phyloP scores from a whole-genome alignment of 2,113 vertebrate species.

The Mormyrus lacerda region DNA sequence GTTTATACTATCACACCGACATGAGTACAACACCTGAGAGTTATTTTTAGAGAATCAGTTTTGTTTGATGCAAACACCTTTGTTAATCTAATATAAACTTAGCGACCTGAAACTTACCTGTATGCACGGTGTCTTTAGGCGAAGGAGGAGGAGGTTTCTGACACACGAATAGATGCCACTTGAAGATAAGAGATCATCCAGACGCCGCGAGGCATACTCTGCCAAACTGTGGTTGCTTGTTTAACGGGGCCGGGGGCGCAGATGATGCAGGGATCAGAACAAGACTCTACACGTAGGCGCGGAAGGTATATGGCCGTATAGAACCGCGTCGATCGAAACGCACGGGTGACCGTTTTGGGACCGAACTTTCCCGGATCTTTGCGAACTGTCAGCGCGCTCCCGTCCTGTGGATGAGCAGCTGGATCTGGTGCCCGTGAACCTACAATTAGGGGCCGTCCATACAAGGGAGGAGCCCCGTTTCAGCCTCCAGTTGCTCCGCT shows the following conservation, averaged over 20 bases:
- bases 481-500: neutral
- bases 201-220: neutral
- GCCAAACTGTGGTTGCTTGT: neutral
- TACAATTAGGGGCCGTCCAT: conserved; percentile 16
- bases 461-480: conserved; percentile 13
- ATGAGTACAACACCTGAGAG: neutral
- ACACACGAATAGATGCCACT: neutral
- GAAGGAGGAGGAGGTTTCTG: neutral
- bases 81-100: neutral
- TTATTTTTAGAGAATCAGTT: neutral
- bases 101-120: neutral
- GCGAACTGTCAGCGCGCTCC: neutral
- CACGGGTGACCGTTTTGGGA: neutral
- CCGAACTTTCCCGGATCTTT: neutral
- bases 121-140: neutral
- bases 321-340: neutral
- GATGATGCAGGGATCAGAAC: neutral
- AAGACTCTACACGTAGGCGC: neutral
- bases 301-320: neutral
- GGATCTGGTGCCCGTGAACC: conserved; percentile 6
- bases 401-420: neutral
- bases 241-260: neutral
- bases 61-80: neutral
- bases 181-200: neutral
- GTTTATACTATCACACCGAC: neutral